A percentile compares a stretch with the other conserved stretches of the same genome.
These are phyloP conservation scores for Xanthorhoe designata DNA, from an alignment of 2,888 invertebrate genomes.

Conservation along the genomic window DNA sequence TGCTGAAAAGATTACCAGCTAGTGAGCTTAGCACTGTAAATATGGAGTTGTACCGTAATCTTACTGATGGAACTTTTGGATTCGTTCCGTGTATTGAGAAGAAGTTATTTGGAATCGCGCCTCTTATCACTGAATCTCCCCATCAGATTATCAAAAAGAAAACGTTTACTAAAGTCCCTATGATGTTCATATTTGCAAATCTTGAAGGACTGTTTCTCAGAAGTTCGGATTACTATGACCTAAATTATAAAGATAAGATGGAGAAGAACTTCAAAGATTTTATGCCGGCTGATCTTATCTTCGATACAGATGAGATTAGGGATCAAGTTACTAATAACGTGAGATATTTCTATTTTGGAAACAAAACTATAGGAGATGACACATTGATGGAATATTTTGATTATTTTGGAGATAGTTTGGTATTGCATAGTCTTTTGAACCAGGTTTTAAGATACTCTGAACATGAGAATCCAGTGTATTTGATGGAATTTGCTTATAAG, in stretches of 20 bases:
- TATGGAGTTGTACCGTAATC: slow-evolving; percentile 47
- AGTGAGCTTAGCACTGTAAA: slow-evolving; percentile 43
- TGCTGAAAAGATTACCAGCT: slow-evolving; percentile 44
- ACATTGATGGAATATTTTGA: slow-evolving; percentile 47
- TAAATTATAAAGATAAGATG: slow-evolving; percentile 51
- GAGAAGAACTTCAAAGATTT: slow-evolving; percentile 50
- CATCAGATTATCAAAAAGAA: slow-evolving; percentile 40
- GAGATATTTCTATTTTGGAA: slow-evolving; percentile 51
- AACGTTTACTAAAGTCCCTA: slow-evolving; percentile 47
- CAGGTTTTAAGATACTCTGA: slow-evolving; percentile 45
- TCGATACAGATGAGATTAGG: slow-evolving; percentile 44
- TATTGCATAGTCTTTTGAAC: slow-evolving; percentile 48
- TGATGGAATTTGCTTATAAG: slow-evolving; percentile 56
- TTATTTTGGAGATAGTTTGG: slow-evolving; percentile 51
- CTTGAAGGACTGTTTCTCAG: slow-evolving; percentile 52
- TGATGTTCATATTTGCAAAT: slow-evolving; percentile 49
- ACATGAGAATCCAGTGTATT: slow-evolving; percentile 45
- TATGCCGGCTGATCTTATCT: slow-evolving; percentile 52
- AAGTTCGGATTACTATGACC: slow-evolving; percentile 48
- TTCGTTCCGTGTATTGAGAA: slow-evolving; percentile 57
- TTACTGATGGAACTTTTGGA: slow-evolving; percentile 53
- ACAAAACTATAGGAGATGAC: slow-evolving; percentile 43
- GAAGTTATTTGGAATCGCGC: slow-evolving; percentile 31
- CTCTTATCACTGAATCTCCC: slow-evolving; percentile 47
- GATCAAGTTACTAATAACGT: slow-evolving; percentile 43